Percentiles rank a stretch among this genome's conserved stretches.
These are phyloP conservation scores for Antheraea pernyi DNA, from an alignment of 1,140 invertebrate genomes.

Conservation along the genomic window DNA sequence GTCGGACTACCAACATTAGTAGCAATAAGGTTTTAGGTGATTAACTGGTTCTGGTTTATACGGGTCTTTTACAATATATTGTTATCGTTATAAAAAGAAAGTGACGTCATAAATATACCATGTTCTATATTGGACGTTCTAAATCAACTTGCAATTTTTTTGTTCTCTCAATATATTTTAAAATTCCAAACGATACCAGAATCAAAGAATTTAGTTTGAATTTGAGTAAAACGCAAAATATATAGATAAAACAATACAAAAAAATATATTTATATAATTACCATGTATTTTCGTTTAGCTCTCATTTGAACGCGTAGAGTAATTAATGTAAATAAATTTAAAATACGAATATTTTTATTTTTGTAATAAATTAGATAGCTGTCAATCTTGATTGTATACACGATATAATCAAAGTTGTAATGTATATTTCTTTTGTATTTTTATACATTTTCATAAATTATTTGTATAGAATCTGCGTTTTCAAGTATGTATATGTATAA, in stretches of 20 bases:
- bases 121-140: no score
- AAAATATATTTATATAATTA: not conserved
- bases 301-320: not conserved
- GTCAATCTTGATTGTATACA: not conserved
- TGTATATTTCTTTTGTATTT: not conserved
- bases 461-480: not conserved
- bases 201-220: not conserved
- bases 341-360: not conserved
- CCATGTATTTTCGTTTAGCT: not conserved
- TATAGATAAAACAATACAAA: not conserved
- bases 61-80: not conserved
- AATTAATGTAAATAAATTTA: conserved; percentile 7
- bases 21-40: conserved; percentile 47
- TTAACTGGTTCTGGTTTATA: conserved; percentile 13
- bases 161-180: not conserved
- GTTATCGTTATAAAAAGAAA: no score
- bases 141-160: no score
- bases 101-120: not conserved
- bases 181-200: not conserved
- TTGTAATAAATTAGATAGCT: not conserved
- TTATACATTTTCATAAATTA: not conserved
- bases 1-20: conserved; percentile 69
- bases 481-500: not conserved
- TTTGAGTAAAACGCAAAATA: not conserved
- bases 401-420: no score